A percentile compares a stretch with the other conserved stretches of the same genome.
These are phyloP conservation scores for Nothoprocta pentlandii DNA, from an alignment of 2,113 vertebrate genomes.

Conservation along the genomic window DNA sequence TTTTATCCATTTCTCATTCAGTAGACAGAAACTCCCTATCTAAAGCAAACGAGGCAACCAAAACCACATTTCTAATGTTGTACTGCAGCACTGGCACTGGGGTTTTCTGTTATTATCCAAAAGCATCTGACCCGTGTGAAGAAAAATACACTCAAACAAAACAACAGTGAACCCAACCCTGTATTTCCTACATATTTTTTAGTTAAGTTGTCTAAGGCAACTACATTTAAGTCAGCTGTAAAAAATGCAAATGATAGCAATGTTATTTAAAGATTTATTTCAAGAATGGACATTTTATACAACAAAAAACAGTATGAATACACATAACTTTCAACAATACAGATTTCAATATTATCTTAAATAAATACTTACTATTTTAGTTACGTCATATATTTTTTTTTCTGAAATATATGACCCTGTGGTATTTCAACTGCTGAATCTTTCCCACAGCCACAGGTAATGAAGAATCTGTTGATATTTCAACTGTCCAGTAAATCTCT, in stretches of 20 bases:
- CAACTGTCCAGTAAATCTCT: background rate
- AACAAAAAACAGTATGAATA: background rate
- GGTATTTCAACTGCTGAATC: background rate
- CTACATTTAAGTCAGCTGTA: background rate
- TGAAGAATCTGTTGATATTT: background rate
- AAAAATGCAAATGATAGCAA: background rate
- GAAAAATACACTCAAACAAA: background rate
- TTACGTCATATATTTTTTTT: background rate
- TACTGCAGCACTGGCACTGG: background rate
- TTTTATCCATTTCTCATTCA: background rate
- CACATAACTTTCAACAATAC: background rate
- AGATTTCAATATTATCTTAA: background rate
- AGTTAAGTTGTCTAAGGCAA: background rate
- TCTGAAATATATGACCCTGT: background rate
- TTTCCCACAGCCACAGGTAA: background rate
- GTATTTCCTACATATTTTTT: background rate
- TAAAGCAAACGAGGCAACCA: slow-evolving; percentile 20
- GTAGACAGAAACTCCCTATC: background rate
- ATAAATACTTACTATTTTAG: background rate
- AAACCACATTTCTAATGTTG: background rate
- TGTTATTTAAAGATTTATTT: background rate
- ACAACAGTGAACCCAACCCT: background rate
- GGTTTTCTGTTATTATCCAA: background rate
- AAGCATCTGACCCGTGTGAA: background rate
- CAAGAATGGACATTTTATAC: background rate